Evolutionary conservation across 2,797 vertebrate species (phyloP).

Genomic region (Menidia menidia): DNA sequence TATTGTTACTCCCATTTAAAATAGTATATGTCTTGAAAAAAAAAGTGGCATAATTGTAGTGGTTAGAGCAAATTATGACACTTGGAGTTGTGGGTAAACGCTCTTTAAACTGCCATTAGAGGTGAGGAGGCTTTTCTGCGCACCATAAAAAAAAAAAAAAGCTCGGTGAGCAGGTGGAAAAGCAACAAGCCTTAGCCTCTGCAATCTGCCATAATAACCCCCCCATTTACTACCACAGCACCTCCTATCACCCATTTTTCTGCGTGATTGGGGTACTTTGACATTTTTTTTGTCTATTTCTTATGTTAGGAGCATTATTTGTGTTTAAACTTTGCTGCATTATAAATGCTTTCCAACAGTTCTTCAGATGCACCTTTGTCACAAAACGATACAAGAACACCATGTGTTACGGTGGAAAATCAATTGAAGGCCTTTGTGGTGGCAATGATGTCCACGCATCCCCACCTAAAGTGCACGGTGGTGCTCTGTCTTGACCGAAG

Average conservation of each 20-base stretch:
- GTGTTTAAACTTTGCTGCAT: conserved; percentile 31
- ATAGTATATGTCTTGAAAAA: conserved; percentile 64
- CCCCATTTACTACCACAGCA: conserved; percentile 63
- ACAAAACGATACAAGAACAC: neutral
- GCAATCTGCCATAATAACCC: conserved; percentile 79
- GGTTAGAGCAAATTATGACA: conserved; percentile 81
- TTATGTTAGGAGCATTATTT: conserved; percentile 48
- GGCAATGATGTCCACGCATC: neutral
- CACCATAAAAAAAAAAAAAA: conserved; percentile 23
- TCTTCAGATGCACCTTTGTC: neutral
- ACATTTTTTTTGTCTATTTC: conserved; percentile 61
- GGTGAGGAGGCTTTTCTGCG: conserved; percentile 71
- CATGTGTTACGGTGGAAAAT: neutral
- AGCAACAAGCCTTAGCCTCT: conserved; percentile 56
- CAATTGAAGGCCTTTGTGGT: neutral
- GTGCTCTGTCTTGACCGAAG: conserved; percentile 46
- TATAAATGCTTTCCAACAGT: conserved; percentile 21
- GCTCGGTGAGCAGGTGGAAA: conserved; percentile 72
- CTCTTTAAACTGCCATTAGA: conserved; percentile 80
- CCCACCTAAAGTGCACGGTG: conserved; percentile 34
- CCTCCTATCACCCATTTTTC: conserved; percentile 62
- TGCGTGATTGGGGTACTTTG: conserved; percentile 58
- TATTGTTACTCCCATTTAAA: conserved; percentile 70
- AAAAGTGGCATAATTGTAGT: conserved; percentile 78
- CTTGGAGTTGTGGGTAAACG: conserved; percentile 78